These are phyloP conservation scores for Drosophila guanche DNA, from an alignment of 1,140 invertebrate species.

Conservation along the genomic window DNA sequence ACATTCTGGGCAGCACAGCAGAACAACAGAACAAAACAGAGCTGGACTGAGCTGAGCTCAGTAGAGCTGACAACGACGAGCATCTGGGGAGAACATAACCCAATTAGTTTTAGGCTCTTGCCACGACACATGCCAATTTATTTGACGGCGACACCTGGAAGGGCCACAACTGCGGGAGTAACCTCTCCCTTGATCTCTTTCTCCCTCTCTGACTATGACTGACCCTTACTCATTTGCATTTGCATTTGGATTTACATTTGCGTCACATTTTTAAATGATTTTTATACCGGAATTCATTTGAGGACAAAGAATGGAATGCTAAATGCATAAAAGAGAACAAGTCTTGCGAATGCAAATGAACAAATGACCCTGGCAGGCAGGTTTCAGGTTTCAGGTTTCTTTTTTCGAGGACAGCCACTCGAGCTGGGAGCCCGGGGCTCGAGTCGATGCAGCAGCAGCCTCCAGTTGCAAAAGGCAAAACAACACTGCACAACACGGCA, in stretches of 20 bases:
- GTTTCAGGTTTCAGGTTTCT: slow-evolving; percentile 13
- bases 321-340: slow-evolving; percentile 52
- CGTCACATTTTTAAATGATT: slow-evolving; percentile 69
- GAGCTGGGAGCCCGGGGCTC: slow-evolving; percentile 31
- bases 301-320: slow-evolving; percentile 20
- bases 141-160: slow-evolving; percentile 27
- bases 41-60: slow-evolving; percentile 6
- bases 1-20: background rate
- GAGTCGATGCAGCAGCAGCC: slow-evolving; percentile 37
- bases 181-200: background rate
- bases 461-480: slow-evolving; percentile 17
- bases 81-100: slow-evolving; percentile 70
- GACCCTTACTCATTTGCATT: slow-evolving; percentile 11
- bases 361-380: slow-evolving; percentile 73
- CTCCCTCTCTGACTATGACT: too few species aligned
- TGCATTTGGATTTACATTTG: slow-evolving; percentile 57
- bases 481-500: slow-evolving; percentile 2
- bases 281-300: slow-evolving; percentile 32
- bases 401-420: slow-evolving; percentile 56
- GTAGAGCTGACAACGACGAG: slow-evolving; percentile 46
- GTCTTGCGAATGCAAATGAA: slow-evolving; percentile 74
- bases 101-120: slow-evolving; percentile 66
- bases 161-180: slow-evolving; percentile 14
- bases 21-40: background rate
- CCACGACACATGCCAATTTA: slow-evolving; percentile 71